phyloP scores from a whole-genome alignment of 2,113 vertebrate species.

The Psittacula cyanocephala region DNA sequence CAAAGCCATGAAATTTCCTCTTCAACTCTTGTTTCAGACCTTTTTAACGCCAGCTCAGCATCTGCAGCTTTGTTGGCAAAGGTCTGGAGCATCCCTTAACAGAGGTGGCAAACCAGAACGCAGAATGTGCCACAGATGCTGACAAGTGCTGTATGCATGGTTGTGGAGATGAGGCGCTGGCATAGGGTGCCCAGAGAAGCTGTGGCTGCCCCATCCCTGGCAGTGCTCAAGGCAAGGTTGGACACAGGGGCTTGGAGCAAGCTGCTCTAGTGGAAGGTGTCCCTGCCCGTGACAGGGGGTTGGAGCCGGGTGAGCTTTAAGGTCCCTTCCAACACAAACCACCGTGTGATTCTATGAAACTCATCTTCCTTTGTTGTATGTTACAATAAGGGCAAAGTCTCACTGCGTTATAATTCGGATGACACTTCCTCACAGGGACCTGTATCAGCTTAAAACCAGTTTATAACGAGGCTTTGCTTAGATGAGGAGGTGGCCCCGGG shows the following conservation, averaged over 20 bases:
- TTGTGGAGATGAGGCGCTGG: not conserved
- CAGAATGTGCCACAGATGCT: not conserved
- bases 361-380: not conserved
- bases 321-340: not conserved
- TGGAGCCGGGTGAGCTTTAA: not conserved
- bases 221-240: not conserved
- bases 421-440: not conserved
- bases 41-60: not conserved
- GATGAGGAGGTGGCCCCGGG: not conserved
- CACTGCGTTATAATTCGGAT: not conserved
- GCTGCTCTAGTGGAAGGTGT: not conserved
- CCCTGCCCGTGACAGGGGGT: not conserved
- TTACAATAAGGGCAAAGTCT: not conserved
- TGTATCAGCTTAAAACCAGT: not conserved
- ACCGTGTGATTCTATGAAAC: not conserved
- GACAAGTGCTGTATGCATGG: rapidly evolving
- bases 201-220: not conserved
- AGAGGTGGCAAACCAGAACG: not conserved
- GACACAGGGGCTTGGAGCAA: not conserved
- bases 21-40: not conserved
- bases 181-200: not conserved
- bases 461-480: not conserved
- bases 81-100: not conserved
- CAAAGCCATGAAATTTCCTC: not conserved
- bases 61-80: not conserved